Evolutionary conservation across 1,140 invertebrate species (phyloP).

Genomic region (Laupala kohalensis): DNA sequence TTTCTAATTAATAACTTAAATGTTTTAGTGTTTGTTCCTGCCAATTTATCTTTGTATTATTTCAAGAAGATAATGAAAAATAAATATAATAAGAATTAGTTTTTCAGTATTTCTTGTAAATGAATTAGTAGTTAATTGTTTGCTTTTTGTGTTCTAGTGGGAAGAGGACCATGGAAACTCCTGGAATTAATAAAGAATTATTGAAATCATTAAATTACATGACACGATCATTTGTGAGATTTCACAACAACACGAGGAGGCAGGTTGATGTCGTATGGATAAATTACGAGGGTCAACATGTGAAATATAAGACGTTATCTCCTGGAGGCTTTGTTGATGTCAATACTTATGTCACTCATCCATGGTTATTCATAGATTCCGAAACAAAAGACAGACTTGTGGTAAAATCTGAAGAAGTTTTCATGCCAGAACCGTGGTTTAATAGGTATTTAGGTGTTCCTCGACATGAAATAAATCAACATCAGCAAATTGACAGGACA

Average conservation of each 20-base stretch:
- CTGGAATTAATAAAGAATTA: too few species aligned
- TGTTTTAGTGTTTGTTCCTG: too few species aligned
- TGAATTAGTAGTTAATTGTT: too few species aligned
- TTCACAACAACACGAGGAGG: conserved; percentile 49
- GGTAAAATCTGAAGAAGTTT: conserved; percentile 25
- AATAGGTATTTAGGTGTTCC: conserved; percentile 14
- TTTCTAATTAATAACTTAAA: too few species aligned
- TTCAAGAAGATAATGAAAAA: too few species aligned
- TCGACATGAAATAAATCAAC: conserved; percentile 6
- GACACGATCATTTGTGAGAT: conserved; percentile 42
- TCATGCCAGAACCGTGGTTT: conserved; percentile 24
- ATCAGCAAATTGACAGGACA: conserved; percentile 20
- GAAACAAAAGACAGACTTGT: conserved; percentile 41
- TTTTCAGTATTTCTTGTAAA: too few species aligned
- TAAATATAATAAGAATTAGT: too few species aligned
- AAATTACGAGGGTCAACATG: conserved; percentile 46
- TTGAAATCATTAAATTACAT: not conserved
- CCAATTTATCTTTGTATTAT: too few species aligned
- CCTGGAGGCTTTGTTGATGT: conserved; percentile 40
- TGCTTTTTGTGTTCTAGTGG: too few species aligned
- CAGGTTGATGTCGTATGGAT: conserved; percentile 53
- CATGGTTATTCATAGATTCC: conserved; percentile 54
- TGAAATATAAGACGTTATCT: conserved; percentile 38
- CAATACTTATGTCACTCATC: conserved; percentile 56
- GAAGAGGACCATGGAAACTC: too few species aligned